Percentiles rank a stretch among this genome's conserved stretches.
Evolutionary conservation across 2,797 vertebrate species (phyloP).

Genomic region (Tenualosa ilisha): DNA sequence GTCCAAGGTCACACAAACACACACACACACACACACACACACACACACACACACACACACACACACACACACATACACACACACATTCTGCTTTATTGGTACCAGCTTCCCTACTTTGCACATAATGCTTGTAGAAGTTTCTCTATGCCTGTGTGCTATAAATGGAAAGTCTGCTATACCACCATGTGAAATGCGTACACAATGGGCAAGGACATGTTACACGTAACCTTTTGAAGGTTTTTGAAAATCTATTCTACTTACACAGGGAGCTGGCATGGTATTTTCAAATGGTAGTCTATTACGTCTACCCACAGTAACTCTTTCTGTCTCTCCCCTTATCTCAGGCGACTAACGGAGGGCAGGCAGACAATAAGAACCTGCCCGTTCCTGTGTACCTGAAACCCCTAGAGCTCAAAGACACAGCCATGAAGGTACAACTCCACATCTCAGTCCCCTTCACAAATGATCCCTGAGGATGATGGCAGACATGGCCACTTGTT

Average conservation of each 20-base stretch:
- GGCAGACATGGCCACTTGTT: too few species aligned
- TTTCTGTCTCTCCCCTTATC: not conserved
- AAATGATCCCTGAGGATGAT: too few species aligned
- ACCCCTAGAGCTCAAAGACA: slow-evolving; percentile 93
- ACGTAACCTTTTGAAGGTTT: not conserved
- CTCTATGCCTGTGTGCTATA: too few species aligned
- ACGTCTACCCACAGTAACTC: not conserved
- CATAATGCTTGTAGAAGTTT: too few species aligned
- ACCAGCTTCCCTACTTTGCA: too few species aligned
- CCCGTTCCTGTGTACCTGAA: slow-evolving; percentile 95
- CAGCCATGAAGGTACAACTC: slow-evolving; percentile 89
- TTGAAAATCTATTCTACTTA: not conserved
- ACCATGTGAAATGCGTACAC: not conserved
- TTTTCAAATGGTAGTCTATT: not conserved
- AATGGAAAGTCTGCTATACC: not conserved
- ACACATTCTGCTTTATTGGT: not conserved
- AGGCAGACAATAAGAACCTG: slow-evolving; percentile 89
- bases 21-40: not conserved
- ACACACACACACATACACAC: not conserved
- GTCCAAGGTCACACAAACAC: slow-evolving; percentile 65
- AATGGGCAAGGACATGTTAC: not conserved
- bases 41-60: not conserved
- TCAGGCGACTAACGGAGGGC: slow-evolving; percentile 77
- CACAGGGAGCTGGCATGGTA: not conserved
- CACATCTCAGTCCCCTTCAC: too few species aligned